Base-by-base conservation (phyloP, 2,797 vertebrate species). In the Thaleichthys pacificus region DNA sequence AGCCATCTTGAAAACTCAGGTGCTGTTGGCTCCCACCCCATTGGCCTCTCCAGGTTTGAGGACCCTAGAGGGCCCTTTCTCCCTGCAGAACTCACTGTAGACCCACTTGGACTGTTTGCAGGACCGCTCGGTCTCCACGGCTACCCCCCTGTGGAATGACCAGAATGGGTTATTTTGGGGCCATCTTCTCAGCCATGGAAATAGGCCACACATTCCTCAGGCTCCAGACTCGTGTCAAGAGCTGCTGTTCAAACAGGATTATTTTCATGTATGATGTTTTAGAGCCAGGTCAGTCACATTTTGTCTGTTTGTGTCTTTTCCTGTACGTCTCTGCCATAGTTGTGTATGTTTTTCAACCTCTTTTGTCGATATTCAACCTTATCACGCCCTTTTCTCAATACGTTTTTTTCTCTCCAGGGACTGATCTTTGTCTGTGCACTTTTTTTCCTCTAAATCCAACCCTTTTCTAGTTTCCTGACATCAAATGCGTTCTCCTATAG, bases 211-310 rank as follows among this genome's bases (percentile, higher is more conserved):
- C 61, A 79, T 83, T 84, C 81, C 78, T 68, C 54, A 63, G 72
- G 74, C 74, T 65, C 49, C 11, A 30, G 47, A 71, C 66, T 67
- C 28, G 11, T 60, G 75, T 68, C 80, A 21, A 69, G 32, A 70
- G 77, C 77, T 68, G 77, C 71, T 70, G 69, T 74, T 85, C 72
- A 42, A 54, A 66, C 42, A 9, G 74, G 84, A 82, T 82, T 66
- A 49, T 22, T 24, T 64, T 30, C 49, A 63, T 70, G 21, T 49
- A 30, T 26, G 4, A 9, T 60, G 66, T 69, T 69, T 69, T 19
- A 68, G 62, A 69, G 56, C 21, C 26, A 1, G 51, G 35, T 77
- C 75, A 64, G 11, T 1, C 76, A 51, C 26, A 30, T 30, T 30
- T 30, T 1, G 4, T 47, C 24, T 61, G 15, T 69, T 19, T 60